Percentiles rank a stretch among this genome's conserved stretches.
These are phyloP conservation scores for Conus ventricosus DNA, from an alignment of 1,140 invertebrate species.

Conservation along the genomic window DNA sequence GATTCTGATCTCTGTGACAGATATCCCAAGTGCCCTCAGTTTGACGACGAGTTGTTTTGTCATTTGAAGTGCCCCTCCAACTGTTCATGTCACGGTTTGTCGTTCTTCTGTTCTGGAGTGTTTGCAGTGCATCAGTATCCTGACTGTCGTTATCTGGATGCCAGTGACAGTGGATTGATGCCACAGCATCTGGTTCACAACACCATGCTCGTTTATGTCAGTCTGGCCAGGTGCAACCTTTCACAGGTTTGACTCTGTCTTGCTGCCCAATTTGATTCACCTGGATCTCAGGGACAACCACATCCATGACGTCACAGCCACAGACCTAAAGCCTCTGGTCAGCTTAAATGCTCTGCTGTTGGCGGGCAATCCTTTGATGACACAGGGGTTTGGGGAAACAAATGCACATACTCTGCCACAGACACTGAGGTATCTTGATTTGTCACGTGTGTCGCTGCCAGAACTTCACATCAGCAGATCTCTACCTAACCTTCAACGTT, in stretches of 20 bases:
- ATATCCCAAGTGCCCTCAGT: conserved; percentile 20
- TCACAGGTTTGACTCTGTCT: neutral
- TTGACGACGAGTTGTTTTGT: conserved; percentile 32
- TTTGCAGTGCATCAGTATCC: neutral
- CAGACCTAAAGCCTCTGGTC: neutral
- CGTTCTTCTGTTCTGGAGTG: neutral
- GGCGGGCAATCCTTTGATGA: neutral
- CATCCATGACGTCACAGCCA: neutral
- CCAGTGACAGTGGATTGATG: neutral
- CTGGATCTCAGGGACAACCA: conserved; percentile 7
- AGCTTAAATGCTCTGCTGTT: neutral
- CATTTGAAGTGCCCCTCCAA: neutral
- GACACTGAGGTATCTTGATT: neutral
- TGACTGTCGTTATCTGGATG: neutral
- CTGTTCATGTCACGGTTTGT: conserved; percentile 24
- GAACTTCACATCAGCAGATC: neutral
- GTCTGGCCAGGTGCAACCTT: neutral
- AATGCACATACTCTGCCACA: no score
- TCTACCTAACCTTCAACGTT: conserved; percentile 4
- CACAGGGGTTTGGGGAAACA: neutral
- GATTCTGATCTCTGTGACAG: conserved; percentile 38
- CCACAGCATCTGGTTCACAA: neutral
- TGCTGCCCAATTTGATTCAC: neutral
- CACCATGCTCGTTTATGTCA: conserved; percentile 16
- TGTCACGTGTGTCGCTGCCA: neutral